A percentile compares a stretch with the other conserved stretches of the same genome.
phyloP scores from a whole-genome alignment of 2,113 vertebrate species.

The Cettia cetti region DNA sequence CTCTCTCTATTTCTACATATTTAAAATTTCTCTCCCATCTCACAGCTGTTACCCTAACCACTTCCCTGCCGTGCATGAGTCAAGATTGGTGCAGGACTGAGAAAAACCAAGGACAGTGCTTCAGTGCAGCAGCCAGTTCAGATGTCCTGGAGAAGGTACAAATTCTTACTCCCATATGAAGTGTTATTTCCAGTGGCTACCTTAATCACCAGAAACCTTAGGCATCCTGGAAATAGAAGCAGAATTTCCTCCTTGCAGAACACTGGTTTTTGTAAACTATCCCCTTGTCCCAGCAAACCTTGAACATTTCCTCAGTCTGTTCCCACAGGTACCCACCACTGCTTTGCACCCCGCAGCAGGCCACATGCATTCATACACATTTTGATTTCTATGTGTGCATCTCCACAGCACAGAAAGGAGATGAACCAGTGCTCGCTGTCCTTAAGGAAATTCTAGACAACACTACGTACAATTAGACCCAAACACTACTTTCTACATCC shows the following conservation, averaged over 20 bases:
- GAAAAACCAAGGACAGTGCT: rapidly evolving
- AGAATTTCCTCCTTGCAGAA: neutral
- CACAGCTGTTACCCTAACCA: neutral
- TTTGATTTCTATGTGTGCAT: neutral
- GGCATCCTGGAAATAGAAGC: neutral
- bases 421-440: neutral
- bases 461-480: neutral
- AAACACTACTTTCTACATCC: neutral
- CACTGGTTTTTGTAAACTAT: neutral
- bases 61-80: neutral
- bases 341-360: neutral
- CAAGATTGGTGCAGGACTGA: neutral
- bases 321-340: neutral
- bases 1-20: neutral
- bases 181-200: neutral
- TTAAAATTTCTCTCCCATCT: neutral
- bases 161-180: neutral
- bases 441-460: neutral
- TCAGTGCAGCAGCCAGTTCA: neutral
- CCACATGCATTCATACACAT: neutral
- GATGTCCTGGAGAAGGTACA: rapidly evolving
- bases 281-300: neutral
- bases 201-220: neutral
- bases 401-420: neutral
- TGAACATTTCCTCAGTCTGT: neutral